Evolutionary conservation across 2,797 vertebrate genomes (phyloP), one percentile per base, ranked within the genome.

Genomic region (Mallotus villosus): DNA sequence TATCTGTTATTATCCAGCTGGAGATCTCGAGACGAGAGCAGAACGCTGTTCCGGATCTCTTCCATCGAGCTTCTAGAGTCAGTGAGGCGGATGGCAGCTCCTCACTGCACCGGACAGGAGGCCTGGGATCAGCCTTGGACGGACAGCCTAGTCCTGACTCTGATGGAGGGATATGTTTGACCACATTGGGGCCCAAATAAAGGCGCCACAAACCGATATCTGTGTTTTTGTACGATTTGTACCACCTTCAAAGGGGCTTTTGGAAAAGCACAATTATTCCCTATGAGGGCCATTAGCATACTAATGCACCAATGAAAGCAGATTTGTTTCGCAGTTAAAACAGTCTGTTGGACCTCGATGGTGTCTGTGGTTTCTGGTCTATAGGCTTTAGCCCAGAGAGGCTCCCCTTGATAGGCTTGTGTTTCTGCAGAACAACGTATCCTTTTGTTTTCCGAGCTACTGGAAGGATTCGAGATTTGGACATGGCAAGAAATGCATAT

Each of bases 41-140:
- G 82, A 83, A 80, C 72, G 79, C 77, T 76, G 78, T 82, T 78
- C 59, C 21, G 21, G 12, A 24, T 21, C 75, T 78, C 82, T 81
- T 87, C 82, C 81, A 84, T 71, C 83, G 78, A 84, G 84, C 84
- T 72, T 82, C 84, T 83, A 71, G 82, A 81, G 83, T 91, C 90
- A 89, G 88, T 81, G 77, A 75, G 75, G 81, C 76, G 73, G 71
- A 86, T 69, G 77, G 73, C 71, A 83, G 81, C 83, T 80, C 74
- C 82, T 85, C 85, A 85, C 80, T 83, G 68, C 75, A 69, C 80
- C 53, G 77, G 24, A 81, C 77, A 81, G 79, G 67, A 85, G 72
- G 82, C 32, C 32, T 34, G 32, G 32, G 32, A 34, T 34, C 32
- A 34, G 32, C 32, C 32, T 34, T 34, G 32, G 32, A 34, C 32